Conservation (phyloP, 1,140 invertebrate genomes). For the Contarinia nasturtii region DNA sequence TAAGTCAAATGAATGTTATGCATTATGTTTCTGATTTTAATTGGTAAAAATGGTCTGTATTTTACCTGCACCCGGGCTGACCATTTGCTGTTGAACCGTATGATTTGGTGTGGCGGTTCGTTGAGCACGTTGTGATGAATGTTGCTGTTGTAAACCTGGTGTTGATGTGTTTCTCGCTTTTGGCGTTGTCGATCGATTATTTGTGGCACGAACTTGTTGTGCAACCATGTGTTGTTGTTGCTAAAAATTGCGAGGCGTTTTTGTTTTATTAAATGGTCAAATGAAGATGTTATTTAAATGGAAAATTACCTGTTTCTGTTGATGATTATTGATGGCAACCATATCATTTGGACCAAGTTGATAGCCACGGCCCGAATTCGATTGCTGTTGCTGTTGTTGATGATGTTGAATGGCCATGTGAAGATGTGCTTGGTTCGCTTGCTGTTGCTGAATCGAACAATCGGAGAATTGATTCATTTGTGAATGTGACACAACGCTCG, state of each 20-base stretch:
- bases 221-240: neutral
- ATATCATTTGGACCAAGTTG: neutral
- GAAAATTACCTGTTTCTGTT: too few species aligned
- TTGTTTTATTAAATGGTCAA: too few species aligned
- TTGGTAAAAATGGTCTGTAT: too few species aligned
- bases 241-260: too few species aligned
- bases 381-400: conserved; percentile 10
- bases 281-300: too few species aligned
- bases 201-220: conserved; percentile 4
- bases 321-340: too few species aligned
- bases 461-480: conserved; percentile 34
- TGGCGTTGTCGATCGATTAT: conserved; percentile 17
- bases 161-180: conserved; percentile 19
- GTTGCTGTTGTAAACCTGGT: conserved; percentile 17
- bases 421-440: conserved; percentile 32
- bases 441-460: conserved; percentile 36
- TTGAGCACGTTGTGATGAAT: conserved; percentile 9
- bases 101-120: conserved; percentile 13
- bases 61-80: conserved; percentile 10
- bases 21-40: too few species aligned
- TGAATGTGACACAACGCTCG: conserved; percentile 27
- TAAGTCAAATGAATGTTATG: too few species aligned
- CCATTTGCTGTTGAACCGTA: conserved; percentile 15
- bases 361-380: neutral
- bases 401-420: conserved; percentile 27